A percentile compares a stretch with the other conserved stretches of the same genome.
phyloP scores from a whole-genome alignment of 2,797 vertebrate genomes.

The Pipistrellus kuhlii region DNA sequence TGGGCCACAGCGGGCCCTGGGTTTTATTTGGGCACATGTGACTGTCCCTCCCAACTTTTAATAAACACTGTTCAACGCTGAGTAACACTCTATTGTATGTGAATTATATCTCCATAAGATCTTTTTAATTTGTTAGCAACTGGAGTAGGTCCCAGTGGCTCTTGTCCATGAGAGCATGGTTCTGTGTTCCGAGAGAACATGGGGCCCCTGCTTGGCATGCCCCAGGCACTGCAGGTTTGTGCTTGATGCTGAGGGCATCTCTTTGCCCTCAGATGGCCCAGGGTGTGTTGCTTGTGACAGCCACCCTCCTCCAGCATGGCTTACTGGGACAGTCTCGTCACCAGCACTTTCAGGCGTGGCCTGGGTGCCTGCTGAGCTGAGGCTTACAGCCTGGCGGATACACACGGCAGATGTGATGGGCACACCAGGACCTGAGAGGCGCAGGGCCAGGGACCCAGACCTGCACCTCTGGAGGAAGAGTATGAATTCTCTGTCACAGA shows the following conservation, averaged over 20 bases:
- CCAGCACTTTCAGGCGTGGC: too few relatives aligned
- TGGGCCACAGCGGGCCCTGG: neutral
- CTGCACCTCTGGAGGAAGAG: neutral
- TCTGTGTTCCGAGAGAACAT: neutral
- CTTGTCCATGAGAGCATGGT: neutral
- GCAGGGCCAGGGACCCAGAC: neutral
- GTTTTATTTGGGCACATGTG: neutral
- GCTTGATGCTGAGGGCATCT: too few relatives aligned
- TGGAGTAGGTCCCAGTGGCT: neutral
- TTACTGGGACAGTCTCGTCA: neutral
- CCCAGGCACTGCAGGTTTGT: neutral
- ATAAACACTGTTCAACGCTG: neutral
- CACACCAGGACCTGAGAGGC: neutral
- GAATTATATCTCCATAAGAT: neutral
- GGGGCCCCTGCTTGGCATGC: neutral
- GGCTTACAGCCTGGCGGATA: neutral
- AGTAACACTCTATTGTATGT: neutral
- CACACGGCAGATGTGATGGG: neutral
- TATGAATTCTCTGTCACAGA: neutral
- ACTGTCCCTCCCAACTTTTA: neutral
- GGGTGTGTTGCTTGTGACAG: neutral
- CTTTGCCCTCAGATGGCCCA: neutral
- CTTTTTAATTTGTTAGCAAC: neutral
- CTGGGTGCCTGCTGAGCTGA: neutral
- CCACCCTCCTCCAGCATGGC: neutral